Evolutionary conservation across 2,113 vertebrate species (phyloP), one percentile per base, ranked within the genome.

Genomic region (Cavia aperea): DNA sequence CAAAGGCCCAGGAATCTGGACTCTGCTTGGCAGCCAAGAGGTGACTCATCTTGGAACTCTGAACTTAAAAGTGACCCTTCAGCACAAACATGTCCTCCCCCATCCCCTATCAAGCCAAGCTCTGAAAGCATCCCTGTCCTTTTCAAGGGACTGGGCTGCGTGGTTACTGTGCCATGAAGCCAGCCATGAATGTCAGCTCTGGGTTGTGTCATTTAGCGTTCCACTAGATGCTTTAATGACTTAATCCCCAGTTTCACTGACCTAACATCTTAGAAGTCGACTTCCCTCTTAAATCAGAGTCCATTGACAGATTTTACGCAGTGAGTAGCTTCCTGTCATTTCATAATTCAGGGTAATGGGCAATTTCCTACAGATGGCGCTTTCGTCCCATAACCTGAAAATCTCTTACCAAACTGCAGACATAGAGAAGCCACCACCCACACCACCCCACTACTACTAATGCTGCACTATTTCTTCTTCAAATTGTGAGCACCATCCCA

Each of bases 31-130:
- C 18, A 77, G 29, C 49, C 73, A 68, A 39, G 11, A 33, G 36
- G 4, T 58, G 83, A 84, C 54, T 94, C 49, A 31, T 79, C 51
- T 79, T 79, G 36, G 89, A 88, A 81, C 11, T 46, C 87, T 94
- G 68, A 92, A 66, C 79, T 90, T 82, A 29, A 85, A 81, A 23
- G 29, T 65, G 33, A 7, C 12, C 26, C 82, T 8, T 86, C 54
- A 62, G 46, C 39, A 82, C 29, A 81, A 33, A 56, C 13, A 36
- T 12, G 29, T 77, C 77, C 81, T 39, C 39, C 26, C 54, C 78
- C 31, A 46, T 31, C 18, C 12, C 75, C 65, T 86, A 79, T 73
- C 24, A 29, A 86, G 78, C 31, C 73, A 77, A 63, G 31, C 9
- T 88, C 58, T 60, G 79, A 51, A 43, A 58, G 23, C 39, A 39